phyloP scores from a whole-genome alignment of 2,888 invertebrate species.

The Petrolisthes cinctipes region DNA sequence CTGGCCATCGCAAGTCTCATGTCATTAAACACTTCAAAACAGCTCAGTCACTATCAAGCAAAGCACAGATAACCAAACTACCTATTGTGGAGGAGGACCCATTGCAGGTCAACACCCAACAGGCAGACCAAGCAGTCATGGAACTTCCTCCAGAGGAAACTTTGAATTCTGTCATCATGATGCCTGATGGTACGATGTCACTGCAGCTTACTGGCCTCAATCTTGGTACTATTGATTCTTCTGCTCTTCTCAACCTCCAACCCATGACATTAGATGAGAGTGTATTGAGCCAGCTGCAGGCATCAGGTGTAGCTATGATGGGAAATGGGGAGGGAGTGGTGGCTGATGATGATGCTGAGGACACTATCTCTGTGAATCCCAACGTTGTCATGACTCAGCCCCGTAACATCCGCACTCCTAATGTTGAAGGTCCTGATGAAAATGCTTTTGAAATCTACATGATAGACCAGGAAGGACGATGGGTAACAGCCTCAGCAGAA shows the following conservation, averaged over 20 bases:
- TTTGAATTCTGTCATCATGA: constrained; percentile 50
- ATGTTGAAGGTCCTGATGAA: constrained; percentile 23
- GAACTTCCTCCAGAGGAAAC: constrained; percentile 49
- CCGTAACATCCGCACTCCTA: constrained; percentile 32
- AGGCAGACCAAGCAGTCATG: constrained; percentile 47
- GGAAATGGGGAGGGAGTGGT: constrained; percentile 40
- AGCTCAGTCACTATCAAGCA: constrained; percentile 12
- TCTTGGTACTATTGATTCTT: constrained; percentile 47
- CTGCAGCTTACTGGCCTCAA: constrained; percentile 47
- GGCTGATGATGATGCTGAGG: constrained; percentile 56
- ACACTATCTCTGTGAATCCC: constrained; percentile 55
- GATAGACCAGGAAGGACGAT: constrained; percentile 38
- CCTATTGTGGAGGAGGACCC: constrained; percentile 19
- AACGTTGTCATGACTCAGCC: constrained; percentile 57
- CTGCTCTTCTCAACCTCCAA: constrained; percentile 50
- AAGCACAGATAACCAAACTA: neutral
- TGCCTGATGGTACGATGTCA: constrained; percentile 51
- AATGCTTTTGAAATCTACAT: constrained; percentile 49
- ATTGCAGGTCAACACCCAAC: neutral
- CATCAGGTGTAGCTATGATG: constrained; percentile 50
- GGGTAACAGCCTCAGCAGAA: constrained; percentile 29
- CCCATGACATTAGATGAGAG: constrained; percentile 56
- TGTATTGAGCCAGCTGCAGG: constrained; percentile 50
- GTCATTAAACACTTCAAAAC: constrained; percentile 70
- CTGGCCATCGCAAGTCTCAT: constrained; percentile 78